phyloP scores from a whole-genome alignment of 2,888 invertebrate species.

The Parnassius apollo region DNA sequence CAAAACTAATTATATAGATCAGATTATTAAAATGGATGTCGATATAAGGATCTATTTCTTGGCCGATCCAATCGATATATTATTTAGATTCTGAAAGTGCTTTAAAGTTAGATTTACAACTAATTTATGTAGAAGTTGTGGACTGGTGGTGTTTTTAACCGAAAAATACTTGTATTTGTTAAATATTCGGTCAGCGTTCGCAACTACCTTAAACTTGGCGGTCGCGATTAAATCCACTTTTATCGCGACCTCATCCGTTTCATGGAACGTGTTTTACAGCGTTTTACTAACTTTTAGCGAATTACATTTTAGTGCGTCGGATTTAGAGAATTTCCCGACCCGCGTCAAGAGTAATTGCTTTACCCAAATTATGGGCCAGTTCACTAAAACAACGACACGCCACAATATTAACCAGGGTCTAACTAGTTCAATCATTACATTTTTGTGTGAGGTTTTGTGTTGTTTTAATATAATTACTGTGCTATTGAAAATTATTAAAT shows the following conservation, averaged over 20 bases:
- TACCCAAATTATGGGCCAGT: slow-evolving; percentile 28
- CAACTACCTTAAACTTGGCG: slow-evolving; percentile 41
- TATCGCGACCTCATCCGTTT: slow-evolving; percentile 42
- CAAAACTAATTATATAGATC: too few species aligned
- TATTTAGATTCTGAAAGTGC: too few species aligned
- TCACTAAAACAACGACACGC: slow-evolving; percentile 27
- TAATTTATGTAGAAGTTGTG: too few species aligned
- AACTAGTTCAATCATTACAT: slow-evolving; percentile 27
- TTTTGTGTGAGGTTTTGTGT: slow-evolving; percentile 10
- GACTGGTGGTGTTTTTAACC: too few species aligned
- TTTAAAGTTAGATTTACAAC: too few species aligned
- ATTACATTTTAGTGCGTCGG: slow-evolving; percentile 39
- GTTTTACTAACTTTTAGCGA: slow-evolving; percentile 41
- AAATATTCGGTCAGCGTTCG: slow-evolving; percentile 34
- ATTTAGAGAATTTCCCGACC: slow-evolving; percentile 37
- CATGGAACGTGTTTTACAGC: slow-evolving; percentile 40
- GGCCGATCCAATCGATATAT: too few species aligned
- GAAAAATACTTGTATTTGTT: slow-evolving; percentile 22
- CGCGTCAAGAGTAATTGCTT: slow-evolving; percentile 35
- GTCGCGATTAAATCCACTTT: slow-evolving; percentile 46
- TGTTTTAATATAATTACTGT: slow-evolving; percentile 1
- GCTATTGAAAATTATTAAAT: too few species aligned
- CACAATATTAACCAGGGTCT: slow-evolving; percentile 27
- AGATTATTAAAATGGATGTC: too few species aligned
- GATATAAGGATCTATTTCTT: too few species aligned